Base-by-base conservation (phyloP, 2,888 invertebrate genomes). In the Drosophila infuscata region DNA sequence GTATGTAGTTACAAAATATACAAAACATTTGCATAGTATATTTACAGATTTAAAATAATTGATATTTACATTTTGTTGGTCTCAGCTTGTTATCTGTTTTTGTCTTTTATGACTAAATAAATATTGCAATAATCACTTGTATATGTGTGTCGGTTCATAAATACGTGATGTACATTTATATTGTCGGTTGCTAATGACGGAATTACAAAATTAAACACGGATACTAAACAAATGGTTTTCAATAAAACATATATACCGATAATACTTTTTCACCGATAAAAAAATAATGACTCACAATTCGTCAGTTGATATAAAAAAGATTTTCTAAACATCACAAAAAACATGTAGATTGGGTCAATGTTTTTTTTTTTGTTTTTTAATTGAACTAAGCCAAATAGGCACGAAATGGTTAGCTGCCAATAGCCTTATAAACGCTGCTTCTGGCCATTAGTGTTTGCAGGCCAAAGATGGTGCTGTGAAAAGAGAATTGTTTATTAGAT, bases 391-490 rank as follows among this genome's bases (percentile, higher is more conserved):
- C 8, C 5, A 9, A 25, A 17, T 5, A 9, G 43, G 29, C 25
- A 5, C 9, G 8, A 3, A 9, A n/a, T 15, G 62, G 76, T 65
- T 91, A 93, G 79, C 92, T 92, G 58, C 91, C 90, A 38, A 93
- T 93, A 32, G 85, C 89, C 64, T 89, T 88, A 70, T 93, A 93
- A 15, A 83, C 79, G 3, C 79, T 87, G 41, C 85, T 67, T 49
- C 69, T 85, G 5, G 82, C 87, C 84, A 91, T 74, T 1, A 92
- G 91, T 69, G 91, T 93, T 66, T 92, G 92, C 52, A 93, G 91
- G 63, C 93, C 92, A 58, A 84, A 93, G 43, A 93, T 91, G 53
- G 83, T 76, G 63, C 93, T 93, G 86, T 0, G 84, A 87, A 11
- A 8, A 3, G 29, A 38, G 5, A 20, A 12, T 20, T 3, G 11